Base-by-base conservation (phyloP, 2,888 invertebrate species). In the Agrotis segetum region DNA sequence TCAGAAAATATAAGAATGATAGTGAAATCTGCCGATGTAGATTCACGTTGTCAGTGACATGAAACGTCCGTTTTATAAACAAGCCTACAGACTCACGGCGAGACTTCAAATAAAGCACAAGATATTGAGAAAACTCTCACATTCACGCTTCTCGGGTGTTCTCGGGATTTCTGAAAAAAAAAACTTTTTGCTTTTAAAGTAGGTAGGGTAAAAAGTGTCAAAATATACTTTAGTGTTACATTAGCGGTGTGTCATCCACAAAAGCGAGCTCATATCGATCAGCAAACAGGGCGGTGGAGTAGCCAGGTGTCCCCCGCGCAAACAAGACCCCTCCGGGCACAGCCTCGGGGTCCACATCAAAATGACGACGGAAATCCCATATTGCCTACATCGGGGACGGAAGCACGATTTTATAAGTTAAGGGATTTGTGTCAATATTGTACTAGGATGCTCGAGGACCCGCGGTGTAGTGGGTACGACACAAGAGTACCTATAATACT, bases 371-470 rank as follows among this genome's bases (percentile, higher is more conserved):
- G 93, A 95, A 95, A 95, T 94, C 95, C 95, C 95, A 96, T 96
- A 96, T 95, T 94, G 94, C 94, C 92, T 92, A 93, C 93, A 92
- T 92, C 90, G 91, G 92, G 93, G 92, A 92, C 93, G 94, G 92
- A 93, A 94, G 94, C 91, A 94, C 93, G 92, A 95, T 96, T 96
- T 96, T 96, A 96, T 96, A 96, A 96, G 95, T 96, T 95, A 95
- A 95, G 96, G 96, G 96, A 95, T 96, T 95, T 95, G 93, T 95
- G 96, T 96, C 95, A 96, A 96, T 96, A 96, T 96, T 96, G 95
- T 95, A 96, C 93, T 95, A 96, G 96, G 96, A 95, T 91, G 91
- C 88, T 74, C 60, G 68, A 80, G 80, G 63, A 79, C 68, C 78
- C 74, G 74, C 62, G 71, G 55, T 60, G 44, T 56, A 63, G 73